phyloP scores from a whole-genome alignment of 2,888 invertebrate genomes.

The Brachylomia viminalis region DNA sequence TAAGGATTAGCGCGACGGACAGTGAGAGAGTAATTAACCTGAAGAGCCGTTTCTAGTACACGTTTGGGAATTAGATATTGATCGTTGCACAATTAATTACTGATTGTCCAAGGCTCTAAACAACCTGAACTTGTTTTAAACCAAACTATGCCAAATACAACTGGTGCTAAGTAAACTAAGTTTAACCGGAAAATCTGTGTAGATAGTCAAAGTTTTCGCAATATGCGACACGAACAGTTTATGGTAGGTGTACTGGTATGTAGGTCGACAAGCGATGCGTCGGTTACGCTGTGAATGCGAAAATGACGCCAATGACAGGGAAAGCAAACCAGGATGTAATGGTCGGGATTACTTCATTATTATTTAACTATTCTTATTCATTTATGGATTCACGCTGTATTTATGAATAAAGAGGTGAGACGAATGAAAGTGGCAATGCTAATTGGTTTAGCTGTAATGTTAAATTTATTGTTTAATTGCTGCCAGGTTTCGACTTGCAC shows the following conservation, averaged over 20 bases:
- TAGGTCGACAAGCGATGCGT: slow-evolving; percentile 67
- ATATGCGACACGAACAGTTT: slow-evolving; percentile 58
- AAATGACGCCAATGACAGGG: slow-evolving; percentile 69
- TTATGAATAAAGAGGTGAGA: slow-evolving; percentile 40
- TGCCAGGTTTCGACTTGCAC: slow-evolving; percentile 14
- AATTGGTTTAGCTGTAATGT: slow-evolving; percentile 47
- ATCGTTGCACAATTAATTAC: slow-evolving; percentile 24
- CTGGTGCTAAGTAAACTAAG: slow-evolving; percentile 47
- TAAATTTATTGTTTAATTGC: slow-evolving; percentile 31
- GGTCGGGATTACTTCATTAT: slow-evolving; percentile 61
- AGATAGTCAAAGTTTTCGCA: slow-evolving; percentile 63
- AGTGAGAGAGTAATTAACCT: slow-evolving; percentile 45
- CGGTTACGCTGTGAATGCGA: slow-evolving; percentile 67
- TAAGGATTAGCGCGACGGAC: slow-evolving; percentile 26
- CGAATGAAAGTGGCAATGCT: slow-evolving; percentile 46
- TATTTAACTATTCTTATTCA: slow-evolving; percentile 53
- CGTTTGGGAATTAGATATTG: slow-evolving; percentile 17
- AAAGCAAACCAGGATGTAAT: slow-evolving; percentile 70
- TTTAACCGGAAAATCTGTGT: slow-evolving; percentile 46
- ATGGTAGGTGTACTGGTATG: slow-evolving; percentile 68
- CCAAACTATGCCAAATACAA: slow-evolving; percentile 10
- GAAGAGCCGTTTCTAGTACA: slow-evolving; percentile 8
- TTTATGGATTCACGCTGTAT: slow-evolving; percentile 42
- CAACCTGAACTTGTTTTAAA: slow-evolving; percentile 25
- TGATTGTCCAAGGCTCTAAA: neutral